Conservation (phyloP, 2,888 invertebrate genomes). For the Drosophila barbarae region DNA sequence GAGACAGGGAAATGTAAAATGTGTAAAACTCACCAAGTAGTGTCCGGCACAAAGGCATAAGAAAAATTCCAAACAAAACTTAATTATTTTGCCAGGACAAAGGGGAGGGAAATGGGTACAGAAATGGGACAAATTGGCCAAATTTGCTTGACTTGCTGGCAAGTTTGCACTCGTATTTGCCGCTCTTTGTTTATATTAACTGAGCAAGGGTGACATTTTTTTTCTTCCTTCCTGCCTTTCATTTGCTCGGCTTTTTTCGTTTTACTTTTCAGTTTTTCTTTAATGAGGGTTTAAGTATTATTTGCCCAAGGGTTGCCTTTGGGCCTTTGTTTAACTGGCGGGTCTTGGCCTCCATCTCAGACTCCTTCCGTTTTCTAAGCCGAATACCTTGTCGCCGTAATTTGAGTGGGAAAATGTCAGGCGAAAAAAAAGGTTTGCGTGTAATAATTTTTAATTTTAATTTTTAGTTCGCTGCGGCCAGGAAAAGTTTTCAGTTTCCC, state of each 20-base stretch:
- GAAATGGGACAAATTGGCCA: slow-evolving; percentile 66
- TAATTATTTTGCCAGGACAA: slow-evolving; percentile 56
- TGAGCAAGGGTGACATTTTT: slow-evolving; percentile 69
- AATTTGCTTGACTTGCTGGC: slow-evolving; percentile 70
- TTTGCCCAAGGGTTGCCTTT: slow-evolving; percentile 70
- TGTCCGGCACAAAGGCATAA: slow-evolving; percentile 60
- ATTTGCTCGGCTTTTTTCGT: slow-evolving; percentile 7
- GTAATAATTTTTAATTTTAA: slow-evolving; percentile 73
- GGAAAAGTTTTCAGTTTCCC: slow-evolving; percentile 33
- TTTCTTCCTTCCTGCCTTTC: slow-evolving; percentile 1
- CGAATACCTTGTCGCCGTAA: slow-evolving; percentile 58
- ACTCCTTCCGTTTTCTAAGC: slow-evolving; percentile 15
- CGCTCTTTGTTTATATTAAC: slow-evolving; percentile 73
- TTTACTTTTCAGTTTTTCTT: slow-evolving; percentile 50
- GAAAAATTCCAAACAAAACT: slow-evolving; percentile 72
- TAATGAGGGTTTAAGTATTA: slow-evolving; percentile 75
- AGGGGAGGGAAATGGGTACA: slow-evolving; percentile 15
- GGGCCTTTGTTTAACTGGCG: slow-evolving; percentile 62
- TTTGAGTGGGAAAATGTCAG: slow-evolving; percentile 35
- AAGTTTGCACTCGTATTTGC: slow-evolving; percentile 56
- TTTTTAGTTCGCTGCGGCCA: slow-evolving; percentile 62
- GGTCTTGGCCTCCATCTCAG: slow-evolving; percentile 25
- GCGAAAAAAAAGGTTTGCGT: slow-evolving; percentile 40
- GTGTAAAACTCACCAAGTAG: slow-evolving; percentile 59
- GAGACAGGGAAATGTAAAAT: slow-evolving; percentile 50